A percentile compares a stretch with the other conserved stretches of the same genome.
Conservation (phyloP, 2,888 invertebrate genomes). For the Steinernema hermaphroditum region DNA sequence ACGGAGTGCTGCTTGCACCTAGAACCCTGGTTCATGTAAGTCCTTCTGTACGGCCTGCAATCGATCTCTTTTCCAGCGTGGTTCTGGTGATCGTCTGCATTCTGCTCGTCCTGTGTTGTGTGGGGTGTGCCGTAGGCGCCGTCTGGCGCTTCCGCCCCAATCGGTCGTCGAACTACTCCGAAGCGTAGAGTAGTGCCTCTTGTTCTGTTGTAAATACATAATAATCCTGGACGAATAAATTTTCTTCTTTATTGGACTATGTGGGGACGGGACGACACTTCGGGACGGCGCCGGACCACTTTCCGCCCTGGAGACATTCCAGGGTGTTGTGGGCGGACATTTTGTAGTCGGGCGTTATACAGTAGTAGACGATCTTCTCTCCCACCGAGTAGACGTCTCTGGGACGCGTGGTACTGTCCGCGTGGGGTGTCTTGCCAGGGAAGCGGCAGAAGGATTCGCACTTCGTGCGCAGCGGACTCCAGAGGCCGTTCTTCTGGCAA, state of each 20-base stretch:
- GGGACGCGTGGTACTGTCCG: constrained; percentile 53
- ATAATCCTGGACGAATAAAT: background rate
- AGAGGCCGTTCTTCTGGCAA: constrained; percentile 83
- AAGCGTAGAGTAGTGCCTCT: background rate
- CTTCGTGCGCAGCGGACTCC: constrained; percentile 69
- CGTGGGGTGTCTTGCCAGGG: constrained; percentile 58
- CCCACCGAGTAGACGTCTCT: constrained; percentile 59
- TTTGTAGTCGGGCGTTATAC: constrained; percentile 51
- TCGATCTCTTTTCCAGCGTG: too few species aligned
- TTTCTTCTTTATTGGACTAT: background rate
- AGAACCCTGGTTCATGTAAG: constrained; percentile 59
- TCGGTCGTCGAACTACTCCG: background rate
- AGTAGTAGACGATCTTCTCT: constrained; percentile 62
- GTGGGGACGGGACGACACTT: constrained; percentile 32
- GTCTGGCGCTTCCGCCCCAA: constrained; percentile 39
- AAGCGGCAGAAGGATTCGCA: constrained; percentile 52
- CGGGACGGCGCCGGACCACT: constrained; percentile 45
- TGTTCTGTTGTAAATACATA: background rate
- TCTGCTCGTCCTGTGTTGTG: constrained; percentile 49
- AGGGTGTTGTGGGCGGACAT: constrained; percentile 59
- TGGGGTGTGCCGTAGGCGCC: constrained; percentile 49
- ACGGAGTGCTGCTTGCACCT: constrained; percentile 57
- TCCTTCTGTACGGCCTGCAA: constrained; percentile 30
- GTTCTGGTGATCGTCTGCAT: constrained; percentile 49
- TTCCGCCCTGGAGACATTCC: constrained; percentile 50